These are phyloP conservation scores for Rhadina sibilatrix DNA, from an alignment of 2,113 vertebrate species.

Conservation along the genomic window DNA sequence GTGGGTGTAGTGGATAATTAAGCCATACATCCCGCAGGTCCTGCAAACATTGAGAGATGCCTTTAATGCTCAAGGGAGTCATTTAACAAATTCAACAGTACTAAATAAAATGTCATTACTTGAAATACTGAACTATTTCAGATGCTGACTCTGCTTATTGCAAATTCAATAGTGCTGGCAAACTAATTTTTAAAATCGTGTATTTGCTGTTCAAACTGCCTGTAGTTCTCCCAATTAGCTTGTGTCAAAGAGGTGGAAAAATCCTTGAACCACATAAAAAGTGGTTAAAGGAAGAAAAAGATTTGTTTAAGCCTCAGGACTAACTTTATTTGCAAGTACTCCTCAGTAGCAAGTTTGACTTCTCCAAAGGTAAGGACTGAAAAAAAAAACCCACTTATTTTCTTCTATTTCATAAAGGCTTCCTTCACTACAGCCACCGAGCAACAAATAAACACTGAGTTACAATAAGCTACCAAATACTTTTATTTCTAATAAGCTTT, in stretches of 20 bases:
- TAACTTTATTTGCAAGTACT: constrained; percentile 35
- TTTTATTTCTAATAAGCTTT: constrained; percentile 9
- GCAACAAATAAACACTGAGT: not conserved
- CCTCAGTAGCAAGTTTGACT: not conserved
- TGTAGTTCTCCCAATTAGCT: constrained; percentile 71
- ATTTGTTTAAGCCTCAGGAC: constrained; percentile 56
- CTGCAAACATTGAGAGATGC: constrained; percentile 78
- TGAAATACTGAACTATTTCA: constrained; percentile 77
- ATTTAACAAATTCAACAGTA: constrained; percentile 75
- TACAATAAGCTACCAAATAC: not conserved
- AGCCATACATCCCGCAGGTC: constrained; percentile 97
- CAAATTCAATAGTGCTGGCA: constrained; percentile 77
- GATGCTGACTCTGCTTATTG: constrained; percentile 76
- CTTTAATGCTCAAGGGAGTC: constrained; percentile 74
- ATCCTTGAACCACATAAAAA: constrained; percentile 36
- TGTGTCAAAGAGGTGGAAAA: constrained; percentile 57
- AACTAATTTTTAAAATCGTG: constrained; percentile 74
- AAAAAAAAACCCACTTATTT: not conserved
- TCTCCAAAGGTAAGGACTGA: constrained; percentile 5
- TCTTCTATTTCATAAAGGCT: not conserved
- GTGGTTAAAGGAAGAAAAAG: constrained; percentile 53
- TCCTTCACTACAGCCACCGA: not conserved
- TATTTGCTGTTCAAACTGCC: constrained; percentile 68
- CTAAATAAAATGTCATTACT: constrained; percentile 80
- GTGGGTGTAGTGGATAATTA: constrained; percentile 95